phyloP scores from a whole-genome alignment of 1,140 invertebrate species.

The Temnothorax nylanderi region DNA sequence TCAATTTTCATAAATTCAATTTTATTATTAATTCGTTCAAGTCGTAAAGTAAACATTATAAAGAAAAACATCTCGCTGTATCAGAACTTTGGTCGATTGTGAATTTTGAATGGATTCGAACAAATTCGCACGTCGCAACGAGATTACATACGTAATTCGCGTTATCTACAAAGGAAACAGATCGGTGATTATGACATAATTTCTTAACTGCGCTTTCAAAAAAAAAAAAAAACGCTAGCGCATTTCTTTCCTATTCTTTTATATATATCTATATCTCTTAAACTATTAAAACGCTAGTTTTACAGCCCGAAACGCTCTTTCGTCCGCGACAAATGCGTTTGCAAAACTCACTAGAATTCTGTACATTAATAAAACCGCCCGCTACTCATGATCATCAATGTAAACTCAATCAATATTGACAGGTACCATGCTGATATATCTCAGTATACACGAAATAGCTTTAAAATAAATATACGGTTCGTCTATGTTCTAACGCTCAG shows the following conservation, averaged over 20 bases:
- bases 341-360: constrained; percentile 49
- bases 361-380: constrained; percentile 47
- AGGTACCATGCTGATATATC: constrained; percentile 59
- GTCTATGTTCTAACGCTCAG: constrained; percentile 23
- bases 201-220: constrained; percentile 15
- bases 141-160: constrained; percentile 4
- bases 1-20: background rate
- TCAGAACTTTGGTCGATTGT: background rate
- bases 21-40: background rate
- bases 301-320: constrained; percentile 25
- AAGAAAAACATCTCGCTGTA: background rate
- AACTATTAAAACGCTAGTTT: constrained; percentile 35
- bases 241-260: constrained; percentile 16
- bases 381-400: constrained; percentile 39
- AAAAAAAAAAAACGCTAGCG: background rate
- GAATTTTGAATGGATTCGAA: constrained; percentile 16
- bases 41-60: background rate
- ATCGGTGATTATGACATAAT: background rate
- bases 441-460: constrained; percentile 48
- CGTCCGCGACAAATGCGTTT: background rate
- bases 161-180: background rate
- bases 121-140: constrained; percentile 4
- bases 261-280: constrained; percentile 10
- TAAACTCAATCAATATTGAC: constrained; percentile 52
- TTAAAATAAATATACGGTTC: constrained; percentile 59